Conservation (phyloP, 2,797 vertebrate species). For the Xenopus petersii region DNA sequence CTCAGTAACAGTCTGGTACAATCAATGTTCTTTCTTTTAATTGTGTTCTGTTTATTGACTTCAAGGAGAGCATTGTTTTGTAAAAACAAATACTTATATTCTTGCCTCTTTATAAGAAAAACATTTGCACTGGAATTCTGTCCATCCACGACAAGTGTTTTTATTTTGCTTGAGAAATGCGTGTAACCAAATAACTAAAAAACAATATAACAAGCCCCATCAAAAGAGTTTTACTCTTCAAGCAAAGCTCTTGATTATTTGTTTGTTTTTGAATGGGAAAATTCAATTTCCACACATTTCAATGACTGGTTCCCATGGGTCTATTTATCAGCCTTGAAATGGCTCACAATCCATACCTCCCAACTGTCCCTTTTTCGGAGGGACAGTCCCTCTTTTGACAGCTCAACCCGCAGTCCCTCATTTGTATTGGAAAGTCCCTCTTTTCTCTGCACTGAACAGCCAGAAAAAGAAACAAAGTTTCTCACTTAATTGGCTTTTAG, state of each 20-base stretch:
- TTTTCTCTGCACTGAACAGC: too few relatives aligned
- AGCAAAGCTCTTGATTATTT: too few relatives aligned
- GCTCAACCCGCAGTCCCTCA: too few relatives aligned
- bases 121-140: slow-evolving; percentile 56
- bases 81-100: slow-evolving; percentile 42
- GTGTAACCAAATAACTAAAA: neutral
- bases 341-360: neutral
- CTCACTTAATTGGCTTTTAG: too few relatives aligned
- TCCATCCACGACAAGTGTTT: slow-evolving; percentile 30
- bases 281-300: neutral
- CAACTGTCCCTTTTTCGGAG: too few relatives aligned
- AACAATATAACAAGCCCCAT: neutral
- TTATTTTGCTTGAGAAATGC: slow-evolving; percentile 17
- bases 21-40: slow-evolving; percentile 59
- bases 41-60: slow-evolving; percentile 57
- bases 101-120: slow-evolving; percentile 57
- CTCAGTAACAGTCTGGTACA: slow-evolving; percentile 54
- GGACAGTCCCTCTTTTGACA: too few relatives aligned
- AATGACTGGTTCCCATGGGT: neutral
- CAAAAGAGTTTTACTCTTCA: too few relatives aligned
- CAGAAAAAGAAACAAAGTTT: too few relatives aligned
- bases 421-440: too few relatives aligned
- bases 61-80: slow-evolving; percentile 49
- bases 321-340: neutral
- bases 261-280: too few relatives aligned